Evolutionary conservation across 2,113 vertebrate species (phyloP).

Genomic region (Seriola rivoliana): DNA sequence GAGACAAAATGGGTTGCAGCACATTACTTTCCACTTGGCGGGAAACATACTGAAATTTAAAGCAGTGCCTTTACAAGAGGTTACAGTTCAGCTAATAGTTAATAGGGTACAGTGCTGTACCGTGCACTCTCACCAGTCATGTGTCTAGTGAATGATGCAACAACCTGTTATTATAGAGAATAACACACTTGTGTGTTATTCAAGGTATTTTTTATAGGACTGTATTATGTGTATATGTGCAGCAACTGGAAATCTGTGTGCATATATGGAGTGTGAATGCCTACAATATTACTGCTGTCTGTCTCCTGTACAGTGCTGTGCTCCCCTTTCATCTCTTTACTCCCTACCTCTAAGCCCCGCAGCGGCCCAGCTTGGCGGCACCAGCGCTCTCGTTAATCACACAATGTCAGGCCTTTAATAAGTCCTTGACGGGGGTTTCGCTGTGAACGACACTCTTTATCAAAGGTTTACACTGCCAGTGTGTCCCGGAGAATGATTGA

Average conservation of each 20-base stretch:
- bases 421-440: conserved; percentile 84
- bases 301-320: conserved; percentile 19
- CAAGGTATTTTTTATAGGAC: background rate
- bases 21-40: conserved; percentile 4
- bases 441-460: conserved; percentile 83
- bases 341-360: conserved; percentile 57
- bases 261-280: background rate
- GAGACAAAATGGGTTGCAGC: conserved; percentile 29
- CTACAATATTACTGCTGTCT: background rate
- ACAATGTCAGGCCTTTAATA: conserved; percentile 80
- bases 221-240: background rate
- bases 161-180: background rate
- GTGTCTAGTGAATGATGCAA: background rate
- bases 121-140: background rate
- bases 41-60: conserved; percentile 6
- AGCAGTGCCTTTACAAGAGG: background rate
- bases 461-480: conserved; percentile 83
- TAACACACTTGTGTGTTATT: background rate
- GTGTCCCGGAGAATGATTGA: conserved; percentile 79
- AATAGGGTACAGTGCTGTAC: background rate
- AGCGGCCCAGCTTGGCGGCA: conserved; percentile 54
- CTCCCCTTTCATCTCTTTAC: conserved; percentile 56
- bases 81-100: conserved; percentile 20
- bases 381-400: conserved; percentile 77
- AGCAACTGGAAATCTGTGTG: background rate